These are phyloP conservation scores for Brienomyrus brachyistius DNA, from an alignment of 2,113 vertebrate species.

Conservation along the genomic window DNA sequence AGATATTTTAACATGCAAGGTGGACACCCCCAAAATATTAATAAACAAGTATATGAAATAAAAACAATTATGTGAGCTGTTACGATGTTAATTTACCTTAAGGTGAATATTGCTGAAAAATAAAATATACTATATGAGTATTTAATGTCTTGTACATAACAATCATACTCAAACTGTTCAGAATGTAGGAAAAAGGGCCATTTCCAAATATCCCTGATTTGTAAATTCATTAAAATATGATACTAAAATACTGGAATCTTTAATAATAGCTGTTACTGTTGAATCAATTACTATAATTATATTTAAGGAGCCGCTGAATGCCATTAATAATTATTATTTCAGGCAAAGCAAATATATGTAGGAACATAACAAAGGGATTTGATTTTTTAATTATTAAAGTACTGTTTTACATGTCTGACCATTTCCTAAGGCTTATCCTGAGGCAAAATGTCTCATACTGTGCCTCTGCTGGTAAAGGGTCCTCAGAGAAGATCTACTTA, in stretches of 20 bases:
- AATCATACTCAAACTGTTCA: not conserved
- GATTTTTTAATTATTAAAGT: not conserved
- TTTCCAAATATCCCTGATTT: not conserved
- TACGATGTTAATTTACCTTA: not conserved
- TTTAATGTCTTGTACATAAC: not conserved
- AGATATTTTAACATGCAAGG: not conserved
- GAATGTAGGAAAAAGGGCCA: not conserved
- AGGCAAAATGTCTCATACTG: not conserved
- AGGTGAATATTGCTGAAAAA: not conserved
- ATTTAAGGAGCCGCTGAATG: not conserved
- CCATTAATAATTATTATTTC: conserved; percentile 1
- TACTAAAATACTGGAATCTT: not conserved
- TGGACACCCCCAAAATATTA: not conserved
- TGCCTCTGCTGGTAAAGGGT: conserved; percentile 1
- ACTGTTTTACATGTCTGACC: not conserved
- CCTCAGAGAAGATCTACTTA: not conserved
- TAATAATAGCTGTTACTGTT: not conserved
- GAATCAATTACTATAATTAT: not conserved
- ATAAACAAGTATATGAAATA: not conserved
- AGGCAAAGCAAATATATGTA: not conserved
- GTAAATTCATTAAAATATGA: not conserved
- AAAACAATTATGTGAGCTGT: not conserved
- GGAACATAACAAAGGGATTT: conserved; percentile 1
- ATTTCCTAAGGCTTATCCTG: conserved; percentile 5
- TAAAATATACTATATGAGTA: not conserved